phyloP scores from a whole-genome alignment of 2,797 vertebrate genomes.

The Scyliorhinus canicula region DNA sequence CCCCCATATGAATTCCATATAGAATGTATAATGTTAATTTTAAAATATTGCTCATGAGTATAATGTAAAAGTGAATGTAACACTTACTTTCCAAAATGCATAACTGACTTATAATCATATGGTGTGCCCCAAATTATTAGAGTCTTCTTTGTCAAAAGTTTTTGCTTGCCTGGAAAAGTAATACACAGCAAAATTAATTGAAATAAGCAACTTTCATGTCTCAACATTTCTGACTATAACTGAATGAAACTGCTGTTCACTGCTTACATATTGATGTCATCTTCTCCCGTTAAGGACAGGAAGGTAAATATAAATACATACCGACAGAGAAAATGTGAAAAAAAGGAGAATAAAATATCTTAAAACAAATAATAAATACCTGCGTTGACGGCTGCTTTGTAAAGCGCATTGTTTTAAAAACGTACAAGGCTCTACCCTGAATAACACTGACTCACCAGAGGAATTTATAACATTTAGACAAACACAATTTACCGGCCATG shows the following conservation, averaged over 20 bases:
- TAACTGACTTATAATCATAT: slow-evolving; percentile 76
- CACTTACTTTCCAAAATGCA: slow-evolving; percentile 77
- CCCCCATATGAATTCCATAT: neutral
- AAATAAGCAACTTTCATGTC: neutral
- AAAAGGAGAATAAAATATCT: no score
- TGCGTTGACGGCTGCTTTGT: no score
- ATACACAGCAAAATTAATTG: slow-evolving; percentile 4
- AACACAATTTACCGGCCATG: no score
- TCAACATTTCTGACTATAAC: neutral
- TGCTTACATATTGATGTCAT: neutral
- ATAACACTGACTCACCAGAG: no score
- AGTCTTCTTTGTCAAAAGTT: slow-evolving; percentile 70
- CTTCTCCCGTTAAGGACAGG: neutral
- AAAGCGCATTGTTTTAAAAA: no score
- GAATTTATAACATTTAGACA: no score
- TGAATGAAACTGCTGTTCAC: neutral
- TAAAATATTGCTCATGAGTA: neutral
- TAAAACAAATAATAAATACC: no score
- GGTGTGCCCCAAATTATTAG: slow-evolving; percentile 71
- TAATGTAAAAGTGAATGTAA: neutral
- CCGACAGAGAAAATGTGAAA: no score
- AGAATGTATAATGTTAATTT: neutral
- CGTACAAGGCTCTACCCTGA: no score
- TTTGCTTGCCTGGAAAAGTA: slow-evolving; percentile 51
- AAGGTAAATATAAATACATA: no score